Evolutionary conservation across 2,113 vertebrate genomes (phyloP), one percentile per base, ranked within the genome.

Genomic region (Chaetorhynchus papuensis): DNA sequence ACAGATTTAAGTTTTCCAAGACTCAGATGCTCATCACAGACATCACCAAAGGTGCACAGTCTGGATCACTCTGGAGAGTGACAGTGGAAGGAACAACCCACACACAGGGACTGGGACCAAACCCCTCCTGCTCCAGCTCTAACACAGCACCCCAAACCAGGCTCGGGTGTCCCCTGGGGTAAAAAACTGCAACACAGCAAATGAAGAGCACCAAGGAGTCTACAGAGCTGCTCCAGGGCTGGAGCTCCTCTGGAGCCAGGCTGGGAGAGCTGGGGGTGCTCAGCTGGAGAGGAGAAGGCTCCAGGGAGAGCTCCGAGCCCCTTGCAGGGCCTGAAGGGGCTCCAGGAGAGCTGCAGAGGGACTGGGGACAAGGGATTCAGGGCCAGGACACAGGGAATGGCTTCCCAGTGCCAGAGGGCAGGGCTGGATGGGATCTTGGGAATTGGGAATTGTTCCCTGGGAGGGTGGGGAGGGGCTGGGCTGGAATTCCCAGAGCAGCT

Each of bases 1-100:
- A 63, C 10, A 27, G 20, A 17, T 1, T 18, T 0, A 5, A 19
- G 6, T 8, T 63, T 5, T 6, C 5, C 14, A 64, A 33, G 41
- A 47, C 23, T 20, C 33, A 26, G 30, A 33, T 1, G 1, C 47
- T 21, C 30, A 31, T 9, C 63, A 23, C 10, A 39, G 9, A 10
- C 31, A 65, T 4, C 56, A 50, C 18, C 42, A 13, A 39, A 60
- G 19, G n/a, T 11, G 37, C 23, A 24, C 7, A 2, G 14, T 21
- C 35, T 42, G 54, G n/a, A 54, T 15, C 31, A 30, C 9, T 15
- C 47, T 0, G 2, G 22, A 68, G 15, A 31, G 5, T 2, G 11
- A 26, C 7, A 66, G 13, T 0, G 6, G 33, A 45, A 31, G 15
- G 19, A 50, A 68, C 11, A 82, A 44, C 11, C 10, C 7, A 20